These are phyloP conservation scores for Thecocarcelia acutangulata DNA, from an alignment of 2,888 invertebrate genomes.

Conservation along the genomic window DNA sequence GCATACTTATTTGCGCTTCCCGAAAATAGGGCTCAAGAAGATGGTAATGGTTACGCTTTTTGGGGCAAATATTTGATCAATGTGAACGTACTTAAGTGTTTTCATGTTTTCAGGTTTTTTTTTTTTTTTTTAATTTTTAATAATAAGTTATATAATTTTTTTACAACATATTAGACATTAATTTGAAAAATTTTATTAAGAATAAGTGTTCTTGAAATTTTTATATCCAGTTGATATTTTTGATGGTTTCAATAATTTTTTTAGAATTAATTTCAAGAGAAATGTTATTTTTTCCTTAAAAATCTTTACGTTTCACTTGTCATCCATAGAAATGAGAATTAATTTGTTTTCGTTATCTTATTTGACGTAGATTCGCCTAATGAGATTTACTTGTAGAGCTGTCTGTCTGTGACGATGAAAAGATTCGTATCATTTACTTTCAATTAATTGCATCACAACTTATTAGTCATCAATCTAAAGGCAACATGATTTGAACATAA, in stretches of 20 bases:
- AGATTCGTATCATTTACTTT: slow-evolving; percentile 79
- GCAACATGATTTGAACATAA: slow-evolving; percentile 74
- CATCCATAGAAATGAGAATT: not conserved
- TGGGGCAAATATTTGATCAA: no score
- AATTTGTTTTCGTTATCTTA: slow-evolving; percentile 52
- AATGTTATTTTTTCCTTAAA: slow-evolving; percentile 1
- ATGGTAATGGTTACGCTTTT: no score
- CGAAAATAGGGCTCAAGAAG: no score
- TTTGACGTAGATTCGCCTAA: slow-evolving; percentile 74
- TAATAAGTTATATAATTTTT: no score
- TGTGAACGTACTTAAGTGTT: no score
- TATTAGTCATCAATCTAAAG: slow-evolving; percentile 81
- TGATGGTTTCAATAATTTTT: not conserved
- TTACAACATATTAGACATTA: no score
- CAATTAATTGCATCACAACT: slow-evolving; percentile 79
- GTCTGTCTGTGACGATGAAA: slow-evolving; percentile 76
- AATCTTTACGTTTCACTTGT: slow-evolving; percentile 37
- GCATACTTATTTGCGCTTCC: no score
- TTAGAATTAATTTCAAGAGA: not conserved
- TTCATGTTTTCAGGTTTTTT: no score
- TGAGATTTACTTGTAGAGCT: slow-evolving; percentile 80
- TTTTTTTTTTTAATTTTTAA: no score
- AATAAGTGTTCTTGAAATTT: not conserved
- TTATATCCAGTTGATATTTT: not conserved
- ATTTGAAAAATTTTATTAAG: not conserved